Conservation (phyloP, 2,888 invertebrate species). For the Catocala sponsa region DNA sequence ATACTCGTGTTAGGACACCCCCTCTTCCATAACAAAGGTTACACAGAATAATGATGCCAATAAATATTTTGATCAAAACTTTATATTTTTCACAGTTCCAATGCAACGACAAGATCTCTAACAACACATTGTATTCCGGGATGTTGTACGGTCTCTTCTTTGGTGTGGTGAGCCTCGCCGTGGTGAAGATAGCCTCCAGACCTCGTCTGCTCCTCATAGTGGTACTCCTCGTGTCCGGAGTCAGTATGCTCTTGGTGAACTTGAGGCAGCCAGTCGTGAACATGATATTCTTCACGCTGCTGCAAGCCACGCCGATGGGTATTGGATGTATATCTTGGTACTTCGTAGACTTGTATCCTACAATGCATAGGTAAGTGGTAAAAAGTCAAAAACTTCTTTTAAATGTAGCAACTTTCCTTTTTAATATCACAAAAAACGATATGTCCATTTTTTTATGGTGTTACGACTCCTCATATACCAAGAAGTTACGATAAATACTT, state of each 20-base stretch:
- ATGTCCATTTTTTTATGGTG: too few species aligned
- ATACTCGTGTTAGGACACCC: too few species aligned
- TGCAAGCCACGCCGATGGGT: constrained; percentile 61
- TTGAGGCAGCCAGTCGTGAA: constrained; percentile 61
- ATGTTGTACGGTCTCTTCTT: constrained; percentile 88
- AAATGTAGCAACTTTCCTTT: too few species aligned
- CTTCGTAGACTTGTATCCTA: constrained; percentile 72
- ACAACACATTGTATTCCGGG: constrained; percentile 87
- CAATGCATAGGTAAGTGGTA: constrained; percentile 63
- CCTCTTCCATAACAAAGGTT: too few species aligned
- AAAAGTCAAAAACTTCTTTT: background rate
- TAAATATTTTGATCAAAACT: too few species aligned
- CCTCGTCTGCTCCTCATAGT: constrained; percentile 81
- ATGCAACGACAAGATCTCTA: constrained; percentile 77
- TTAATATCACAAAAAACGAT: too few species aligned
- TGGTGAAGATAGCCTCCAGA: constrained; percentile 76
- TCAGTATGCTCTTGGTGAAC: constrained; percentile 85
- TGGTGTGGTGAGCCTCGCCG: constrained; percentile 82
- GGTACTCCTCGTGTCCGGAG: constrained; percentile 78
- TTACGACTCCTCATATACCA: too few species aligned
- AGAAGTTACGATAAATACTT: too few species aligned
- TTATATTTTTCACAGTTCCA: constrained; percentile 50
- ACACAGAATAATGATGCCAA: too few species aligned
- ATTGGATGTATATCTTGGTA: constrained; percentile 64
- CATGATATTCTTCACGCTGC: constrained; percentile 62